Evolutionary conservation across 1,140 invertebrate genomes (phyloP).

Genomic region (Euwallacea similis): DNA sequence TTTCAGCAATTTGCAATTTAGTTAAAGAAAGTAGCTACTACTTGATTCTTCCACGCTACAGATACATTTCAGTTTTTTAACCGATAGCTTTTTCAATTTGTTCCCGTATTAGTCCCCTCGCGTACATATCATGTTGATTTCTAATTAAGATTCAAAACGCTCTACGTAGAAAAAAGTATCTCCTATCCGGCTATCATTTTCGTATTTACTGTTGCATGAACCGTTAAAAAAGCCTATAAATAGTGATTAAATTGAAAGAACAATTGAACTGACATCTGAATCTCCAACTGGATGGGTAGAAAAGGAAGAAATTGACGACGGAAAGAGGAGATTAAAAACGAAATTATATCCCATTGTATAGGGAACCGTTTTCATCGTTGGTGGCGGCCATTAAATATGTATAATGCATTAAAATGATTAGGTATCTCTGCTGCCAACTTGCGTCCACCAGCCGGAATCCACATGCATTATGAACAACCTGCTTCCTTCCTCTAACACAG

Average conservation of each 20-base stretch:
- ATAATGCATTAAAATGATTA: conserved; percentile 33
- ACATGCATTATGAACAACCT: conserved; percentile 23
- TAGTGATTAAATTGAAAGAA: conserved; percentile 14
- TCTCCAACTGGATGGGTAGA: neutral
- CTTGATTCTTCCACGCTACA: too few species aligned
- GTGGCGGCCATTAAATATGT: conserved; percentile 30
- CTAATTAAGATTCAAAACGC: too few species aligned
- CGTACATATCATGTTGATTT: too few species aligned
- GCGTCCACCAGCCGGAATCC: conserved; percentile 11
- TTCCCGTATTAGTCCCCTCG: too few species aligned
- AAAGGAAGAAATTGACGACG: conserved; percentile 13
- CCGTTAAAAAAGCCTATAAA: conserved; percentile 14
- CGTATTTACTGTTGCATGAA: neutral
- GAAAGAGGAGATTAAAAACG: conserved; percentile 20
- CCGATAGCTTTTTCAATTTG: too few species aligned
- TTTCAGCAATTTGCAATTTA: too few species aligned
- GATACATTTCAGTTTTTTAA: too few species aligned
- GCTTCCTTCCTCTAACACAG: conserved; percentile 12
- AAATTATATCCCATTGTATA: conserved; percentile 30
- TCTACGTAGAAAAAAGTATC: too few species aligned
- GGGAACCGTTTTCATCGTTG: conserved; percentile 26
- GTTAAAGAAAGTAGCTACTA: too few species aligned
- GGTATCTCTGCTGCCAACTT: conserved; percentile 19
- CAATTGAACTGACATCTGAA: conserved; percentile 15
- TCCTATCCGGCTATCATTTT: neutral